These are phyloP conservation scores for Anthophora plumipes DNA, from an alignment of 2,888 invertebrate species.

Conservation along the genomic window DNA sequence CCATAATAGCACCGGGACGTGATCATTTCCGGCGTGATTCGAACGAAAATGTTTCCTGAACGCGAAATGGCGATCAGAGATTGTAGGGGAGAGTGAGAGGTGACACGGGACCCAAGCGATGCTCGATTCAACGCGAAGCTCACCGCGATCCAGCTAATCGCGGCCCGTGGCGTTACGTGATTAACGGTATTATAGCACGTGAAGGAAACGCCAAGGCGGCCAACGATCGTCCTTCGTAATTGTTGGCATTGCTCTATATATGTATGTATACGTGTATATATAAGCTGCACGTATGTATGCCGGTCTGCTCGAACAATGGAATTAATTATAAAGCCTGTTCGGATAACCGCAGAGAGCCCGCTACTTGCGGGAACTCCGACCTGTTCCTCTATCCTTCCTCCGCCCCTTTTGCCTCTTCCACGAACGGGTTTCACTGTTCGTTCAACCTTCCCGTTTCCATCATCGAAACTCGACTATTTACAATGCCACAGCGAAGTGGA, in stretches of 20 bases:
- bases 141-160: constrained; percentile 2
- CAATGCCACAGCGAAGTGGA: constrained; percentile 19
- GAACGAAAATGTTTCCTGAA: constrained; percentile 47
- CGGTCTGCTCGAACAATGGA: constrained; percentile 77
- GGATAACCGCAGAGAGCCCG: constrained; percentile 77
- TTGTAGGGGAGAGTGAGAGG: neutral
- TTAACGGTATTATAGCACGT: constrained; percentile 75
- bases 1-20: constrained; percentile 21
- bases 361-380: constrained; percentile 73
- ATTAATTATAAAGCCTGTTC: constrained; percentile 81
- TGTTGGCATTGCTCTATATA: constrained; percentile 71
- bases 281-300: constrained; percentile 33
- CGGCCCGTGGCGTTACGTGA: constrained; percentile 62
- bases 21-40: constrained; percentile 51
- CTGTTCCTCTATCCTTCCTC: neutral
- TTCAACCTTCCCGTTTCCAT: constrained; percentile 41
- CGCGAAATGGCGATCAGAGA: constrained; percentile 28
- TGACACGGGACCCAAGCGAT: neutral
- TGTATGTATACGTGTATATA: neutral
- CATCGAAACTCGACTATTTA: constrained; percentile 31
- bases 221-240: constrained; percentile 69
- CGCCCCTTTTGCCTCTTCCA: constrained; percentile 11
- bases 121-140: constrained; percentile 25
- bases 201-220: constrained; percentile 71
- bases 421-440: constrained; percentile 14